These are phyloP conservation scores for Chlamydotis undulata DNA, from an alignment of 2,113 vertebrate genomes.

Conservation along the genomic window DNA sequence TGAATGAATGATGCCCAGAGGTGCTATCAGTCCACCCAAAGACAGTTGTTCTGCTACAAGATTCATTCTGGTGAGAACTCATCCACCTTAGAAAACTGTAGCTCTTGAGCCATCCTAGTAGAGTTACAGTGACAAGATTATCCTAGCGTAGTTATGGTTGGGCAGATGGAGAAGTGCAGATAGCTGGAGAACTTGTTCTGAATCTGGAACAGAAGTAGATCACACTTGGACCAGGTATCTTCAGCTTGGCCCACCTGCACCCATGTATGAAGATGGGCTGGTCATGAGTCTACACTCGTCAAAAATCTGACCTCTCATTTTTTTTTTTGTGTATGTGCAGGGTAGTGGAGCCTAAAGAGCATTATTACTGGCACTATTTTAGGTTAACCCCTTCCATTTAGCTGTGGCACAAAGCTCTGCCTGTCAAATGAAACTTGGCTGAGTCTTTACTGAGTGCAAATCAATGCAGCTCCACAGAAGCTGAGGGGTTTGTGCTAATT, in stretches of 20 bases:
- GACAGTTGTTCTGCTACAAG: background rate
- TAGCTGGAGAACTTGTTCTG: background rate
- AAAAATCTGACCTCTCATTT: background rate
- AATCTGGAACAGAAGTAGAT: background rate
- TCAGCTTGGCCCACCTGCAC: background rate
- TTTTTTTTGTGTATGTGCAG: background rate
- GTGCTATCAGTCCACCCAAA: background rate
- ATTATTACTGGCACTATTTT: background rate
- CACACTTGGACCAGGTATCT: background rate
- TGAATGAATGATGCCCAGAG: background rate
- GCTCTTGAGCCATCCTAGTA: background rate
- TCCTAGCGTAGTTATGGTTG: rapidly evolving
- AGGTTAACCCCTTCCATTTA: background rate
- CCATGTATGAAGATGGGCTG: background rate
- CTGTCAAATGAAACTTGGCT: background rate
- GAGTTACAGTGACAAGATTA: background rate
- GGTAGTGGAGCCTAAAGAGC: background rate
- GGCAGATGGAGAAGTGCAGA: background rate
- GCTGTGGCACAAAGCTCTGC: background rate
- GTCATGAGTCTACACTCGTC: background rate
- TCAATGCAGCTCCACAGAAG: background rate
- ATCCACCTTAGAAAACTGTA: background rate
- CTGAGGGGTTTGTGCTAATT: background rate
- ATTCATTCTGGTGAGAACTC: background rate
- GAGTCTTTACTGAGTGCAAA: background rate